phyloP scores from a whole-genome alignment of 2,888 invertebrate genomes.

The Anthophora plumipes region DNA sequence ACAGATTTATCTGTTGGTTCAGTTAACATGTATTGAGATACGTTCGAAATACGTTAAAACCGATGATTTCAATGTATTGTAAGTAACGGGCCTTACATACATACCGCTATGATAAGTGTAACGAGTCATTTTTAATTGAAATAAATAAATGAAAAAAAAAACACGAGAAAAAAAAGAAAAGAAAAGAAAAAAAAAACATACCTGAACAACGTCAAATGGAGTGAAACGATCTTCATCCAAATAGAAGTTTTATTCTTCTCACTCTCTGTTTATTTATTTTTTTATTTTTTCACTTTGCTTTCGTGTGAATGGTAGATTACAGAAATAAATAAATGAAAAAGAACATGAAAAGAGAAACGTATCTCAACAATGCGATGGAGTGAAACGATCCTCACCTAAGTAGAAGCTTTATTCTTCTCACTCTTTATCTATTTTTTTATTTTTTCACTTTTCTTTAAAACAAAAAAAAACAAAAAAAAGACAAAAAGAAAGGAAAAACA shows the following conservation, averaged over 20 bases:
- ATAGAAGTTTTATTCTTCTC: too few species aligned
- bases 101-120: slow-evolving; percentile 54
- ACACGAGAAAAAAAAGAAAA: slow-evolving; percentile 37
- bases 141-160: slow-evolving; percentile 44
- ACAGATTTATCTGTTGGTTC: slow-evolving; percentile 31
- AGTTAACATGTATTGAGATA: slow-evolving; percentile 37
- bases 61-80: slow-evolving; percentile 57
- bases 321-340: slow-evolving; percentile 50
- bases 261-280: too few species aligned
- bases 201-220: too few species aligned
- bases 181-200: too few species aligned
- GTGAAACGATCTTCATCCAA: too few species aligned
- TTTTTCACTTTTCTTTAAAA: neutral
- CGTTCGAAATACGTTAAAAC: slow-evolving; percentile 29
- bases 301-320: too few species aligned
- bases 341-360: too few species aligned
- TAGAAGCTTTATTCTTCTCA: too few species aligned
- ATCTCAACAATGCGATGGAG: slow-evolving; percentile 3
- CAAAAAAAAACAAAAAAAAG: too few species aligned
- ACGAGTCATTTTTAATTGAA: slow-evolving; percentile 57
- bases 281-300: too few species aligned
- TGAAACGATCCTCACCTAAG: slow-evolving; percentile 26
- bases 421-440: too few species aligned
- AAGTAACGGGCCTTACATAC: slow-evolving; percentile 49
- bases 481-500: too few species aligned